Evolutionary conservation across 1,140 invertebrate genomes (phyloP).

Genomic region (Megalonaias nervosa): DNA sequence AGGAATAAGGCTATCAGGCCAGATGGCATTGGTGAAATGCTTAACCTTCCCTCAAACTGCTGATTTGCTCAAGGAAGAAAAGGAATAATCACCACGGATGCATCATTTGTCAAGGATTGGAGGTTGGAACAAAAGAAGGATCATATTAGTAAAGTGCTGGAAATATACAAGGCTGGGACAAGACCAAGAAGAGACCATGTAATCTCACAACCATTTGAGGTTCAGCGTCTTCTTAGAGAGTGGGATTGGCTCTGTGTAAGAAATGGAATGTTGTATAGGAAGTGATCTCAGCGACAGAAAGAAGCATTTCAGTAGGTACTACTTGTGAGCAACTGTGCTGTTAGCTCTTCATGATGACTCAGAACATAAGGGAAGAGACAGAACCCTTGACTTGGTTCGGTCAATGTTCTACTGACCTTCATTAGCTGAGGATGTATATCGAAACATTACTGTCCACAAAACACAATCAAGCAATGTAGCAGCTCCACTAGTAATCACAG

Average conservation of each 20-base stretch:
- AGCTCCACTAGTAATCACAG: not conserved
- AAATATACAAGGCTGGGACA: too few species aligned
- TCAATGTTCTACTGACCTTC: constrained; percentile 30
- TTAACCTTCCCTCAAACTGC: too few species aligned
- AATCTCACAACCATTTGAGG: not conserved
- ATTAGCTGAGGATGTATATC: not conserved
- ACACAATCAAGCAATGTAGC: constrained; percentile 3
- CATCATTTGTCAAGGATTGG: too few species aligned
- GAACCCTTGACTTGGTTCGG: not conserved
- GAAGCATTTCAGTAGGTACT: not conserved
- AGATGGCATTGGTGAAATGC: too few species aligned
- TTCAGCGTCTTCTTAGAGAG: constrained; percentile 17
- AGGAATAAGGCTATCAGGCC: too few species aligned
- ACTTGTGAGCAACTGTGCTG: constrained; percentile 5
- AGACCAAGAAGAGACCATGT: too few species aligned
- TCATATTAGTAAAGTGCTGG: too few species aligned
- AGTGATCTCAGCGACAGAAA: not conserved
- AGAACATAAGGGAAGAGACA: constrained; percentile 2
- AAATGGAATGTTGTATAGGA: constrained; percentile 20
- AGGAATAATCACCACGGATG: too few species aligned
- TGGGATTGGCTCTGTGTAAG: constrained; percentile 5
- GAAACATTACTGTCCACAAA: constrained; percentile 7
- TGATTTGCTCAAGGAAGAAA: too few species aligned
- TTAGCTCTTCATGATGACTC: constrained; percentile 28
- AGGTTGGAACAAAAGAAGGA: too few species aligned